Percentiles rank a stretch among this genome's conserved stretches.
These are phyloP conservation scores for Onychomys torridus DNA, from an alignment of 2,797 vertebrate genomes.

Conservation along the genomic window DNA sequence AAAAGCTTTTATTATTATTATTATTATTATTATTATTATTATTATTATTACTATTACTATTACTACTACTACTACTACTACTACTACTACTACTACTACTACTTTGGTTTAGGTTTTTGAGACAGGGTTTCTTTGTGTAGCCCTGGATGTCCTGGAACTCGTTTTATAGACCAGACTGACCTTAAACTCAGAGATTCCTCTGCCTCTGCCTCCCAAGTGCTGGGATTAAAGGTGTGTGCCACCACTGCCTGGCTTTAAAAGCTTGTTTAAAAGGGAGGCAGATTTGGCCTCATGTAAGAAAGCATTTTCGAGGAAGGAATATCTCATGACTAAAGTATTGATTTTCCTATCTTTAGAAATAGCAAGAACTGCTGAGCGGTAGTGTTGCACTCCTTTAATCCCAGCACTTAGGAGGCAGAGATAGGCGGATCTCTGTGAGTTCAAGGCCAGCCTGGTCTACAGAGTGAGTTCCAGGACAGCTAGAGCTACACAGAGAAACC, in stretches of 20 bases:
- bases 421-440: neutral
- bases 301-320: slow-evolving; percentile 30
- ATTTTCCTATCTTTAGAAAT: slow-evolving; percentile 7
- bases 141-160: too few species aligned
- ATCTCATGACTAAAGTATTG: slow-evolving; percentile 25
- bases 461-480: neutral
- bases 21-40: too few species aligned
- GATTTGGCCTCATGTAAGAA: neutral
- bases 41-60: too few species aligned
- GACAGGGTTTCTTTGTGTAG: too few species aligned
- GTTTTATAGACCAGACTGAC: too few species aligned
- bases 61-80: too few species aligned
- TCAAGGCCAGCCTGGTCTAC: neutral
- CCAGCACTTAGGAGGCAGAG: neutral
- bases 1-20: neutral
- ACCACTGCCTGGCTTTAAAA: too few species aligned
- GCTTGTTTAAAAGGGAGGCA: neutral
- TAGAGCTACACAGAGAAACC: neutral
- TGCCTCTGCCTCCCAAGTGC: too few species aligned
- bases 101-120: too few species aligned
- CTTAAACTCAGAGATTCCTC: too few species aligned
- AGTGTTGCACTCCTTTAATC: neutral
- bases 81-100: too few species aligned
- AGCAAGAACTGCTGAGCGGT: neutral
- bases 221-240: too few species aligned